Evolutionary conservation across 2,113 vertebrate species (phyloP), one percentile per base, ranked within the genome.

Genomic region (Hoplias malabaricus): DNA sequence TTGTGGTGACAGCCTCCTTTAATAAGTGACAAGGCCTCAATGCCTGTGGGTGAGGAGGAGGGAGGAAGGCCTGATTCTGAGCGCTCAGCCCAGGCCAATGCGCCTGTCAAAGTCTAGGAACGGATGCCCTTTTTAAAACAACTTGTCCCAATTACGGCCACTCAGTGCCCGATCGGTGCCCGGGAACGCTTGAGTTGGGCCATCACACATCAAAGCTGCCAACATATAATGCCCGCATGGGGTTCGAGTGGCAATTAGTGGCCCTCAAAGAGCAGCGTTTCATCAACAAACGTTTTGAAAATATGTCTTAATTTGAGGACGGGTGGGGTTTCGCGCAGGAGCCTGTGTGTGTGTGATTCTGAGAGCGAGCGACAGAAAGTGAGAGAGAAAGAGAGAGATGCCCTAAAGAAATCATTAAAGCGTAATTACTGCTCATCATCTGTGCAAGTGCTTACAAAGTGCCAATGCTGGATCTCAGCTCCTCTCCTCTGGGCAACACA

Each of bases 1-100:
- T 96, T 94, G 89, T 91, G 92, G 92, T 93, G 93, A 94, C 89
- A 93, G 92, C 90, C 92, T 94, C 92, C 94, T 94, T 86, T 93
- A 92, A 93, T 90, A 91, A 93, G 90, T 91, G 93, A 96, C 85
- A 88, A 91, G 92, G 90, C 92, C 93, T 90, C 90, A 88, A 91
- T 91, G 91, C 90, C 92, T 85, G 84, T 87, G 89, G 84, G 87
- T 91, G 90, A 75, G 84, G 80, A 81, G 56, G 57, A 80, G 88
- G 75, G 87, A 82, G 80, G 67, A 42, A 46, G 40, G 38, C 27
- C 80, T 79, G 81, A 85, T 86, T 88, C 43, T 6, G 38, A 85
- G 87, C 89, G 42, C 79, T 79, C n/a, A 83, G 84, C 69, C 76
- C 77, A 11, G 84, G 83, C 83, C 75, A 84, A 81, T 79, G 77